phyloP scores from a whole-genome alignment of 2,888 invertebrate species.

The Chymomyza amoena region DNA sequence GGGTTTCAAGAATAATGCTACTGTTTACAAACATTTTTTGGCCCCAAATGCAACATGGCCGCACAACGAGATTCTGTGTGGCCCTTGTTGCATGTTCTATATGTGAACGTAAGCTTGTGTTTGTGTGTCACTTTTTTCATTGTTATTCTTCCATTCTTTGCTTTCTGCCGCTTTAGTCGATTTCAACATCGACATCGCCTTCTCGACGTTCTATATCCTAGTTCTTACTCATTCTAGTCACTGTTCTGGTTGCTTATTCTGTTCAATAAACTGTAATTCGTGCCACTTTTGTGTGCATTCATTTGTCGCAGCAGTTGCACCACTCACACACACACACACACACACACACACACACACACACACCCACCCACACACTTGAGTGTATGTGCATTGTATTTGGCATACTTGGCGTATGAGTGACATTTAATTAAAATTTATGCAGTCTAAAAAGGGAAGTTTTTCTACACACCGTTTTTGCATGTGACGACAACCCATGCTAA shows the following conservation, averaged over 20 bases:
- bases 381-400: constrained; percentile 51
- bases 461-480: constrained; percentile 20
- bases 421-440: constrained; percentile 78
- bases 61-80: neutral
- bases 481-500: neutral
- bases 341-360: constrained; percentile 22
- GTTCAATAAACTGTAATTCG: constrained; percentile 73
- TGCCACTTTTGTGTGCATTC: constrained; percentile 60
- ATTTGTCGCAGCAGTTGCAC: constrained; percentile 51
- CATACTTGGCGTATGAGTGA: constrained; percentile 76
- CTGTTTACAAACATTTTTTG: neutral
- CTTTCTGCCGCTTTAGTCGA: neutral
- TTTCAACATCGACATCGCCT: neutral
- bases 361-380: constrained; percentile 23
- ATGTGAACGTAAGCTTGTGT: neutral
- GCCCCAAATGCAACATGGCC: neutral
- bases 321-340: constrained; percentile 25
- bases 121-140: neutral
- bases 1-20: neutral
- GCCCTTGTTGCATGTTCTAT: neutral
- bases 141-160: neutral
- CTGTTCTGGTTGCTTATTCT: constrained; percentile 25
- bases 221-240: constrained; percentile 1
- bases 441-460: constrained; percentile 56
- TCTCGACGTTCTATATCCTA: neutral